These are phyloP conservation scores for Ammospiza caudacuta DNA, from an alignment of 2,113 vertebrate species.

Conservation along the genomic window DNA sequence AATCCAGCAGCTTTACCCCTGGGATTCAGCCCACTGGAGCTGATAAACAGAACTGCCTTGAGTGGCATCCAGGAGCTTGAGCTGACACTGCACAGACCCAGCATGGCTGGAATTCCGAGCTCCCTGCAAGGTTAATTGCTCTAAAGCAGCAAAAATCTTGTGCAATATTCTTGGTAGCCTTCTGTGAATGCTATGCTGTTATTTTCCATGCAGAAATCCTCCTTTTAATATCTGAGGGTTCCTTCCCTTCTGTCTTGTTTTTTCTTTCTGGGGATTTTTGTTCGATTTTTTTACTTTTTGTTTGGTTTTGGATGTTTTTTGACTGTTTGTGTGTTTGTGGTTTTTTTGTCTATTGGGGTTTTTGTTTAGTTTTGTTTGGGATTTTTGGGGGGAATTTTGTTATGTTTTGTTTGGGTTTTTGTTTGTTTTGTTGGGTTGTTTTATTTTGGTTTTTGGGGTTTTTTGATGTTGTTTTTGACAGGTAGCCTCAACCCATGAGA, in stretches of 20 bases:
- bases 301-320: too few species aligned
- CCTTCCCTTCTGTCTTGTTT: neutral
- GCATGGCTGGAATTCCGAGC: neutral
- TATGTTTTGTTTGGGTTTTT: neutral
- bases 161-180: neutral
- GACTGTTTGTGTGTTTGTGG: neutral
- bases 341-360: neutral
- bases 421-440: neutral
- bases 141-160: neutral
- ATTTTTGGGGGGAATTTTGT: neutral
- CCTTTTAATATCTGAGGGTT: neutral
- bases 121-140: neutral
- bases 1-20: neutral
- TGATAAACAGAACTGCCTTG: neutral
- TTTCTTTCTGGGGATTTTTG: too few species aligned
- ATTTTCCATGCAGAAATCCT: neutral
- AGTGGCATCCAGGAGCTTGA: neutral
- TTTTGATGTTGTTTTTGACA: neutral
- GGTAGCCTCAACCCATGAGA: neutral
- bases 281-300: neutral
- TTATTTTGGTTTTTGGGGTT: neutral
- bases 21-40: neutral
- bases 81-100: neutral
- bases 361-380: neutral
- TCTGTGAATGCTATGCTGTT: neutral